Base-by-base conservation (phyloP, 1,140 invertebrate genomes). In the Danaus melanippus region DNA sequence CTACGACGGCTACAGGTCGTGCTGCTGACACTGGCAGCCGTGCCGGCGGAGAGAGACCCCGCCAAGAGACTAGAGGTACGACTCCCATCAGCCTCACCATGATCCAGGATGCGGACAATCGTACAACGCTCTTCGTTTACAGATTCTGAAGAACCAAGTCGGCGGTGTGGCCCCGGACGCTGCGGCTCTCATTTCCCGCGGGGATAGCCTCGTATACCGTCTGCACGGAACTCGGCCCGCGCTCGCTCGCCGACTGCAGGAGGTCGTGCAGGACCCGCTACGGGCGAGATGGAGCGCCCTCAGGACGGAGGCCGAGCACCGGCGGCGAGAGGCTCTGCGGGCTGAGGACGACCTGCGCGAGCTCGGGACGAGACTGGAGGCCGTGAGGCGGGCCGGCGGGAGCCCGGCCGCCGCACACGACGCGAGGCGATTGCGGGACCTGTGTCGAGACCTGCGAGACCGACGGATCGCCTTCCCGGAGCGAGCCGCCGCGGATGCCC, bases 111-210 rank as follows among this genome's bases (percentile, higher is more conserved):
- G 7, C 5, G 2, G 21, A 32, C 21, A 32, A 1, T 32, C 7
- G 21, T 32, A 32, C 21, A 32, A 32, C 5, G 21, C 21, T 8
- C 21, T 1, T 0, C 21, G 21, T 56, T 10, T 53, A 9, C 58
- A 92, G 91, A 87, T 91, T 49, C 68, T 92, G 40, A 92, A 92
- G 63, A 85, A 88, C 58, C 91, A 92, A 78, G 73, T 92, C 40
- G 90, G 90, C 32, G 85, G 84, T 46, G 75, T 95, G 52, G 93
- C 94, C 7, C 93, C 93, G 0, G 93, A 95, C 76, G 93, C 93
- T 50, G 93, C 93, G 9, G 91, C 91, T 45, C 82, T 95, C 11
- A 95, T 95, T 46, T 94, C 93, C 10, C 90, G 91, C 70, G 93
- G 94, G 1, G 93, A 95, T 73, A 91, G 92, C 45, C 81, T 95